These are phyloP conservation scores for Brenthis daphne DNA, from an alignment of 2,888 invertebrate species.

Conservation along the genomic window DNA sequence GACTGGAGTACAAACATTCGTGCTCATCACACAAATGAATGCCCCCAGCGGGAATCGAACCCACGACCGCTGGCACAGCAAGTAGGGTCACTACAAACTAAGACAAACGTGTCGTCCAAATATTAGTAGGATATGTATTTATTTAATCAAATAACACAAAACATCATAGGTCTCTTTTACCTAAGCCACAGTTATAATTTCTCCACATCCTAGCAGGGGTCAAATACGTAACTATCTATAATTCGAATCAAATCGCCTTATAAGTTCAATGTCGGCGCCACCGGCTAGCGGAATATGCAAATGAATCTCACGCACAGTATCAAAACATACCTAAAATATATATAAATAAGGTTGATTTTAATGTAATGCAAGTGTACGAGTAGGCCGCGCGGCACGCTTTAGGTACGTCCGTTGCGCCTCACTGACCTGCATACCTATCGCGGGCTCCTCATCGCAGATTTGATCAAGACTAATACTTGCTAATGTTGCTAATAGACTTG, in stretches of 20 bases:
- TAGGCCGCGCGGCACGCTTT: slow-evolving; percentile 14
- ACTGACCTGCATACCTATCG: slow-evolving; percentile 34
- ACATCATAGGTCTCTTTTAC: not conserved
- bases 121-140: too few relatives aligned
- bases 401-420: slow-evolving; percentile 33
- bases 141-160: too few relatives aligned
- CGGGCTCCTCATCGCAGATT: slow-evolving; percentile 17
- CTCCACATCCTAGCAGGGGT: slow-evolving; percentile 6
- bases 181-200: slow-evolving; percentile 11
- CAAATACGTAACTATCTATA: slow-evolving; percentile 20
- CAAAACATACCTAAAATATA: not conserved
- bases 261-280: slow-evolving; percentile 29
- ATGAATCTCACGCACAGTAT: not conserved
- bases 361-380: slow-evolving; percentile 1
- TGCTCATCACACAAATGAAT: too few relatives aligned
- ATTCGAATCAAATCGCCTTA: slow-evolving; percentile 22
- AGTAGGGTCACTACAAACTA: too few relatives aligned
- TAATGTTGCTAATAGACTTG: not conserved
- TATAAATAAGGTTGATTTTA: slow-evolving; percentile 10
- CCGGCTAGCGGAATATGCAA: slow-evolving; percentile 22
- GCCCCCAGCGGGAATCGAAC: too few relatives aligned
- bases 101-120: too few relatives aligned
- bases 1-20: too few relatives aligned
- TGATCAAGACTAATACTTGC: slow-evolving; percentile 6
- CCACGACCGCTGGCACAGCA: too few relatives aligned